Conservation (phyloP, 2,888 invertebrate genomes). For the Oasisia sp. region DNA sequence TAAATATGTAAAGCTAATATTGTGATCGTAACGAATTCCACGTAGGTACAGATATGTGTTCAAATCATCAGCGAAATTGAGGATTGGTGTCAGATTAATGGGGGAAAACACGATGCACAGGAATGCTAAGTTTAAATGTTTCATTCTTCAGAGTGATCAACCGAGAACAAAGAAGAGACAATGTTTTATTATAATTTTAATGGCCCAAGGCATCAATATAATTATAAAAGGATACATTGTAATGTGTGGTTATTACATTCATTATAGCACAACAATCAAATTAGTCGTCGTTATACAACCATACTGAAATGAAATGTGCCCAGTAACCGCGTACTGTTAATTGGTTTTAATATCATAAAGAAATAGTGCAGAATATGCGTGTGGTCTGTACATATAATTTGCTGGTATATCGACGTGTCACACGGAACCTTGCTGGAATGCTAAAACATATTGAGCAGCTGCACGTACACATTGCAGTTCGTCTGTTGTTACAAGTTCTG, state of each 20-base stretch:
- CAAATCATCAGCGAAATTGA: background rate
- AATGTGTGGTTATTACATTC: background rate
- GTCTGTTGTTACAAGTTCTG: too few species aligned
- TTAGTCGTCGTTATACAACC: background rate
- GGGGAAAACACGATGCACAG: background rate
- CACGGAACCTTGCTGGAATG: too few species aligned
- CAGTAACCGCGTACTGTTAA: background rate
- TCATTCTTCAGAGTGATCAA: background rate
- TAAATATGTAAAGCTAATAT: too few species aligned
- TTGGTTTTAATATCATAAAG: background rate
- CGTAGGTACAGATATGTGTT: background rate
- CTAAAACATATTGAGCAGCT: too few species aligned
- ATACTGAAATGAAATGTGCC: background rate
- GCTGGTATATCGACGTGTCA: background rate
- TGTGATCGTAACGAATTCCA: background rate
- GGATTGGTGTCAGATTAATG: background rate
- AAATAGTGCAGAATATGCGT: background rate
- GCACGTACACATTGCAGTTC: too few species aligned
- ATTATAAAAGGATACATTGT: background rate
- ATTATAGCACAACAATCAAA: background rate
- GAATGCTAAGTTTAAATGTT: background rate
- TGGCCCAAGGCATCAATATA: background rate
- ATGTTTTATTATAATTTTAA: background rate
- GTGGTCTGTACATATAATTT: background rate
- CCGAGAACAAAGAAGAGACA: background rate